Base-by-base conservation (phyloP, 30 jellyfish, hydroid and myxozoan species). In the Catostylus mosaicus region DNA sequence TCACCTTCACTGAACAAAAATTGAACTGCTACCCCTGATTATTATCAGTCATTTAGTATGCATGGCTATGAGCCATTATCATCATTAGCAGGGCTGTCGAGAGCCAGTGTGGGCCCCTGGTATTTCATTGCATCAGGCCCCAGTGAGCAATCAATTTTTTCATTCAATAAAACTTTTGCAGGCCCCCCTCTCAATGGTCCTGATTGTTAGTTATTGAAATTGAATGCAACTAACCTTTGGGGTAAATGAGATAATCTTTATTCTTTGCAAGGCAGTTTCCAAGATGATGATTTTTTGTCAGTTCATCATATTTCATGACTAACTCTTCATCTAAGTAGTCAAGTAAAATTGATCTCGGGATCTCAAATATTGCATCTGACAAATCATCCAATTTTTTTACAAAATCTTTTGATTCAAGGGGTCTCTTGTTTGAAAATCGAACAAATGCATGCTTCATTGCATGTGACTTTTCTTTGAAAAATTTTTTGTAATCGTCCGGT, bases 311-410 rank as follows among this genome's bases (percentile, higher is more conserved):
- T 83, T 47, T 57, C 36, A 37, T 34, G 3, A 67, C 72, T 7
- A 86, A 67, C 27, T 78, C 96, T 60, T 86, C 96, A 52, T 86
- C 89, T n/a, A 86, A 66, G 34, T 35, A 86, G 20, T 86, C 86
- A 43, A 86, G 54, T 14, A 86, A 32, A 20, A 76, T 12, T 16
- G 51, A 61, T 73, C 78, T 86, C 47, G 96, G 96, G 1, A 86
- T 76, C 6, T 86, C 96, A 86, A 52, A 75, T 3, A 82, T 35
- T 68, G 79, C 23, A 6, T 59, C 92, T 29, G 54, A 37, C 12
- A 72, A 22, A 0, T 27, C 45, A 56, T 82, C 92, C 1, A 82
- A 45, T 11, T 57, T 52, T 30, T 56, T 56, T 1, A 82, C 31
- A 30, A 64, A 68, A 5, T 7, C 19, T 3, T 30, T 30, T 38